A percentile compares a stretch with the other conserved stretches of the same genome.
Evolutionary conservation across 2,113 vertebrate genomes (phyloP).

Genomic region (Corythornis madagascariensis): DNA sequence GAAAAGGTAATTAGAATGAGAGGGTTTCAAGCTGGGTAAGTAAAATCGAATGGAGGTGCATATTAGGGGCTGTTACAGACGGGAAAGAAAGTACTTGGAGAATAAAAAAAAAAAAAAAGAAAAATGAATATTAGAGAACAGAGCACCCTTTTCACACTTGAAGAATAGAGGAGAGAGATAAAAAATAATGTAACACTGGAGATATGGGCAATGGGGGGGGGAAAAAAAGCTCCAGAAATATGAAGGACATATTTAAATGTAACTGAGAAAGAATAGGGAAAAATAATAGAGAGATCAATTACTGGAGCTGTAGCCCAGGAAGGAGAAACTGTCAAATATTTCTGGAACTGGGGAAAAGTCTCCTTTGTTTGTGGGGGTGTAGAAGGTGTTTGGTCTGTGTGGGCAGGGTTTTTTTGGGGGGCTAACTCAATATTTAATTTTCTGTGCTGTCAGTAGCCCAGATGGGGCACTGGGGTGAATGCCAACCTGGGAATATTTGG

Average conservation of each 20-base stretch:
- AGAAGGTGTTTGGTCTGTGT: not conserved
- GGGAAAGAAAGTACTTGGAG: conserved; percentile 53
- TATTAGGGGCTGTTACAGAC: conserved; percentile 70
- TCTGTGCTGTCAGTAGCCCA: not conserved
- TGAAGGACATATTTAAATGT: conserved; percentile 71
- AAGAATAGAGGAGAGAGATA: conserved; percentile 61
- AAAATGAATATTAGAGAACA: conserved; percentile 53
- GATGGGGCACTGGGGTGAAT: not conserved
- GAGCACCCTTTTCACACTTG: conserved; percentile 67
- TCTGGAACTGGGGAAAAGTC: conserved; percentile 30
- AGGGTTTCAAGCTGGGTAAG: conserved; percentile 74
- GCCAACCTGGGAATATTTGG: not conserved
- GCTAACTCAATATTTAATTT: not conserved
- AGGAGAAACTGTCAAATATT: conserved; percentile 47
- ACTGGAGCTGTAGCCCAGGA: conserved; percentile 33
- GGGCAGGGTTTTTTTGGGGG: not conserved
- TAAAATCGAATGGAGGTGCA: conserved; percentile 73
- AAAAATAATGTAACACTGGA: conserved; percentile 39
- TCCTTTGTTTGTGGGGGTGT: not conserved
- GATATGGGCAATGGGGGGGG: not conserved
- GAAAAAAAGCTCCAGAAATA: conserved; percentile 32
- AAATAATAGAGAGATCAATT: conserved; percentile 73
- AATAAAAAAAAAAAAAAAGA: conserved; percentile 26
- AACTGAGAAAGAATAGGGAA: conserved; percentile 47
- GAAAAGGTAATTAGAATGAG: conserved; percentile 82